These are phyloP conservation scores for Takifugu bimaculatus DNA, from an alignment of 2,113 vertebrate genomes.

Conservation along the genomic window DNA sequence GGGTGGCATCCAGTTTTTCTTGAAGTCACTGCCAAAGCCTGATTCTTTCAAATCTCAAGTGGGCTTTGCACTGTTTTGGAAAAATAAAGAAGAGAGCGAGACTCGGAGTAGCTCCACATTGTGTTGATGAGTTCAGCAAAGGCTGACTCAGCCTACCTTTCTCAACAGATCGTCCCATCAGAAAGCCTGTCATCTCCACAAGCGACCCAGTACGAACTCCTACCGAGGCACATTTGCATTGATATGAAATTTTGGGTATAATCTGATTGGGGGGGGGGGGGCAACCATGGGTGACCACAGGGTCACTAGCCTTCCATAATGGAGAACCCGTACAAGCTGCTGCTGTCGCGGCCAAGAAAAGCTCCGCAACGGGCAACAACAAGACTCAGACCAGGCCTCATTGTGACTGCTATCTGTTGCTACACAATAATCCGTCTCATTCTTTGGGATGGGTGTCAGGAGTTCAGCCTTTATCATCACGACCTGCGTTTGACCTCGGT, in stretches of 20 bases:
- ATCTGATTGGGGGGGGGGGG: constrained; percentile 31
- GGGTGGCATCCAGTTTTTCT: constrained; percentile 59
- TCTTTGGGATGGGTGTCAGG: constrained; percentile 61
- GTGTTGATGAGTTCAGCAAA: constrained; percentile 48
- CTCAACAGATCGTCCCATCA: constrained; percentile 22
- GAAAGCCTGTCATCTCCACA: constrained; percentile 30
- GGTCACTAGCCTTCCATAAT: constrained; percentile 60
- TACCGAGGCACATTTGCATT: constrained; percentile 55
- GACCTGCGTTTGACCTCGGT: constrained; percentile 67
- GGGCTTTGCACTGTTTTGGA: constrained; percentile 57
- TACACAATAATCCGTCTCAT: constrained; percentile 63
- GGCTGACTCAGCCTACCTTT: constrained; percentile 24
- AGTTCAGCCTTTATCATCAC: constrained; percentile 66
- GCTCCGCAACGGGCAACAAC: constrained; percentile 29
- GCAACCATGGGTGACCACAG: constrained; percentile 34
- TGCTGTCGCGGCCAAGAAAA: constrained; percentile 24
- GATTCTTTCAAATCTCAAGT: constrained; percentile 59
- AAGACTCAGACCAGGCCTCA: constrained; percentile 41
- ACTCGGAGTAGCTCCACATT: constrained; percentile 21
- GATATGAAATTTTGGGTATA: constrained; percentile 57
- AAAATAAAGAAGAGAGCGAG: constrained; percentile 43
- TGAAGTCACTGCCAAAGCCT: constrained; percentile 52
- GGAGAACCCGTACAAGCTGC: constrained; percentile 33
- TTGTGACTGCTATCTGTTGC: constrained; percentile 66
- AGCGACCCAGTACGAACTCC: constrained; percentile 41